Evolutionary conservation across 2,113 vertebrate species (phyloP).

Genomic region (Lophura nycthemera): DNA sequence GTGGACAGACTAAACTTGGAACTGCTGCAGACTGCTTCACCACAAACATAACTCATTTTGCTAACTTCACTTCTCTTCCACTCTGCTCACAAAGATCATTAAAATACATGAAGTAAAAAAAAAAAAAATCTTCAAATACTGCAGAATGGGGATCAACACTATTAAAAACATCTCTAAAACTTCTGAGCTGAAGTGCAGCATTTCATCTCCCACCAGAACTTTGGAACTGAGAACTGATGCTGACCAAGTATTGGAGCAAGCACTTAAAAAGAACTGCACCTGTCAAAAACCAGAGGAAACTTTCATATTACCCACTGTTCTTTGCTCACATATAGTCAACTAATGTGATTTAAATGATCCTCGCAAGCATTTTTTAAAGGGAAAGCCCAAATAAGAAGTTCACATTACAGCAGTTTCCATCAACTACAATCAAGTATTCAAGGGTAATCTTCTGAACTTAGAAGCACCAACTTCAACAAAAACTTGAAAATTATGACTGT

Average conservation of each 20-base stretch:
- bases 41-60: neutral
- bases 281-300: neutral
- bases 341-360: neutral
- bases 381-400: neutral
- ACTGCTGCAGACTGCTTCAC: neutral
- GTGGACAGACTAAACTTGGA: neutral
- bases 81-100: neutral
- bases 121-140: neutral
- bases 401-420: neutral
- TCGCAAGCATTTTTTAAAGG: neutral
- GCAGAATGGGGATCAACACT: neutral
- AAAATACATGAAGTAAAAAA: neutral
- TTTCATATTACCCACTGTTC: neutral
- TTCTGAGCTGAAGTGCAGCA: neutral
- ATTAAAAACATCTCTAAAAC: neutral
- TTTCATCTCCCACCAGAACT: neutral
- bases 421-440: neutral
- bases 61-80: neutral
- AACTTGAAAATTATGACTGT: neutral
- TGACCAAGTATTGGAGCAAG: neutral
- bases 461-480: neutral
- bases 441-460: neutral
- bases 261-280: neutral
- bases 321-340: neutral
- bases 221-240: accelerated